Base-by-base conservation (phyloP, 2,113 vertebrate genomes). In the Galbula dea region DNA sequence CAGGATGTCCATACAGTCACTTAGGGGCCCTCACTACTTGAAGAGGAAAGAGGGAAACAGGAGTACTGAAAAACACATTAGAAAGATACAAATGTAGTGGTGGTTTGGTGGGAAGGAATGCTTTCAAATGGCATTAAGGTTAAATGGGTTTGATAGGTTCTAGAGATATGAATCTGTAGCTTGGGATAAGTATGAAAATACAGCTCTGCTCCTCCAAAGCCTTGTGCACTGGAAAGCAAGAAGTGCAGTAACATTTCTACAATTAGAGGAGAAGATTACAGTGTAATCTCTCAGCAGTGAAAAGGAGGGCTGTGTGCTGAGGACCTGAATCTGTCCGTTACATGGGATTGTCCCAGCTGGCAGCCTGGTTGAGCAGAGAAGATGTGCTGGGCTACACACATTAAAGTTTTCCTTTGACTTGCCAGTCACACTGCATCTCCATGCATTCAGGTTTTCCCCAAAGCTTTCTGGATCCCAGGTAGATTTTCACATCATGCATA, bases 381-480 rank as follows among this genome's bases (percentile, higher is more conserved):
- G 45, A 69, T 7, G 7, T 73, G 67, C 81, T 58, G 92, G 85
- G 69, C 88, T 92, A 26, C 7, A 55, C 89, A 94, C 83, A 96
- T 96, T 77, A 96, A 94, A 95, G 95, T 73, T 22, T 85, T 75
- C 80, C 78, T 93, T 75, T 94, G 87, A 92, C 93, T 84, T 95
- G 79, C 58, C 92, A 83, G 39, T 96, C 86, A 71, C 77, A 2
- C 76, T 32, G 24, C 46, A 71, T 46, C 81, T 68, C 84, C 29
- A 17, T 3, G 8, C 23, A 2, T 73, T 15, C 11, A 2, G 4
- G 39, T 63, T 66, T 84, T 78, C 96, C 81, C 90, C 87, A 71
- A 95, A 61, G 34, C 52, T 96, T 89, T 45, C 83, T 6, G 6
- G 58, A 72, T 77, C 61, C 57, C 46, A 15, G n/a, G 22, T 48